phyloP scores from a whole-genome alignment of 2,888 invertebrate species.

The Phalera bucephala region DNA sequence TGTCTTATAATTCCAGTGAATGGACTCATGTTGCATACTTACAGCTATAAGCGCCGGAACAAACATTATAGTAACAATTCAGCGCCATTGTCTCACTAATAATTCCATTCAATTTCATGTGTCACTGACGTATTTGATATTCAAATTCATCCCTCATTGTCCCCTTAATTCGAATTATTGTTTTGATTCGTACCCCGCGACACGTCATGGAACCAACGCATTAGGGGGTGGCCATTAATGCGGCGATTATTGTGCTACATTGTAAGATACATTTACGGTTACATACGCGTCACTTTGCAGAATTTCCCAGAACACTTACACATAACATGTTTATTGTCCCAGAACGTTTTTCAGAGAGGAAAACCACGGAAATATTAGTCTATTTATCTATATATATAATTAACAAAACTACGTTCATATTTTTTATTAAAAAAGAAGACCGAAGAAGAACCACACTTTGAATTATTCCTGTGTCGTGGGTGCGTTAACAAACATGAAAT shows the following conservation, averaged over 20 bases:
- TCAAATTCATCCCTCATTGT: conserved; percentile 61
- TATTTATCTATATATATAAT: too few relatives aligned
- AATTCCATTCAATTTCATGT: conserved; percentile 63
- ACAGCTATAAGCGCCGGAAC: conserved; percentile 32
- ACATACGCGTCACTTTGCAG: too few relatives aligned
- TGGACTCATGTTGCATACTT: conserved; percentile 20
- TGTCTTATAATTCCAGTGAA: conserved; percentile 23
- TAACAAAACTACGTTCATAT: too few relatives aligned
- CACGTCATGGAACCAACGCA: conserved; percentile 20
- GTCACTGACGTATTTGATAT: conserved; percentile 66
- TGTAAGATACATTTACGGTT: too few relatives aligned
- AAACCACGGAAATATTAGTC: too few relatives aligned
- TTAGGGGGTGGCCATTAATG: conserved; percentile 12
- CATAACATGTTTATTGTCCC: too few relatives aligned
- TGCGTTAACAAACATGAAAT: too few relatives aligned
- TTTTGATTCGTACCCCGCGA: conserved; percentile 28
- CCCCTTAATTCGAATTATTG: conserved; percentile 41
- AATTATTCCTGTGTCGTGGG: too few relatives aligned
- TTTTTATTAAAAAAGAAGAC: too few relatives aligned
- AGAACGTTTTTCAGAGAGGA: too few relatives aligned
- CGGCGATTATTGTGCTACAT: conserved; percentile 1
- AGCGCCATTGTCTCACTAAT: conserved; percentile 40
- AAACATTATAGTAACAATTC: conserved; percentile 23
- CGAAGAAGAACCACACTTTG: too few relatives aligned
- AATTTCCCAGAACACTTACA: too few relatives aligned